These are phyloP conservation scores for Rotaria macrura DNA, from an alignment of 2,888 invertebrate species.

Conservation along the genomic window DNA sequence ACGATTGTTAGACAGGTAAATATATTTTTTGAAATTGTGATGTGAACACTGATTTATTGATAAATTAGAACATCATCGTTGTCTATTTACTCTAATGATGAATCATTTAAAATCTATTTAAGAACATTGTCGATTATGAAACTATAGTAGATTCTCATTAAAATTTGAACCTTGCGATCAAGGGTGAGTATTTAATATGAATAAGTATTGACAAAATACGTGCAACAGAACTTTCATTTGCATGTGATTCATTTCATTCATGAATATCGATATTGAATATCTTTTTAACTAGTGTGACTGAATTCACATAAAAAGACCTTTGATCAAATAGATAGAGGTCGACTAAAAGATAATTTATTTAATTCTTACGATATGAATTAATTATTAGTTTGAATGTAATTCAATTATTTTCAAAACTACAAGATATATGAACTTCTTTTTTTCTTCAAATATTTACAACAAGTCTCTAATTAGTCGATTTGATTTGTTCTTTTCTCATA, in stretches of 20 bases:
- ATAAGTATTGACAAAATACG: background rate
- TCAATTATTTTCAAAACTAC: slow-evolving; percentile 20
- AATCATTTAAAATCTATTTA: too few species aligned
- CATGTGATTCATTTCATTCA: background rate
- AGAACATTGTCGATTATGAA: background rate
- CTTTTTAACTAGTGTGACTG: background rate
- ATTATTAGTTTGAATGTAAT: slow-evolving; percentile 24
- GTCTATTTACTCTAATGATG: too few species aligned
- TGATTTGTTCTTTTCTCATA: slow-evolving; percentile 23
- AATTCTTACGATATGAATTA: slow-evolving; percentile 13
- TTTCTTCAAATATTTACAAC: slow-evolving; percentile 25
- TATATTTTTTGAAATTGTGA: too few species aligned
- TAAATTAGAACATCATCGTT: too few species aligned
- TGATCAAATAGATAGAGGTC: background rate
- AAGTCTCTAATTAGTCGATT: slow-evolving; percentile 16
- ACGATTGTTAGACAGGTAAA: too few species aligned
- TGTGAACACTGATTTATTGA: too few species aligned
- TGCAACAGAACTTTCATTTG: background rate
- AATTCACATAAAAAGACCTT: background rate
- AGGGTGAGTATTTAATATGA: background rate
- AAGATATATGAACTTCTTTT: slow-evolving; percentile 19
- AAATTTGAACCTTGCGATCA: background rate
- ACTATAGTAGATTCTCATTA: background rate
- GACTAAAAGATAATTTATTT: slow-evolving; percentile 18
- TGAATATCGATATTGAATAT: background rate